Evolutionary conservation across 2,797 vertebrate species (phyloP), one percentile per base, ranked within the genome.

Genomic region (Acomys russatus): DNA sequence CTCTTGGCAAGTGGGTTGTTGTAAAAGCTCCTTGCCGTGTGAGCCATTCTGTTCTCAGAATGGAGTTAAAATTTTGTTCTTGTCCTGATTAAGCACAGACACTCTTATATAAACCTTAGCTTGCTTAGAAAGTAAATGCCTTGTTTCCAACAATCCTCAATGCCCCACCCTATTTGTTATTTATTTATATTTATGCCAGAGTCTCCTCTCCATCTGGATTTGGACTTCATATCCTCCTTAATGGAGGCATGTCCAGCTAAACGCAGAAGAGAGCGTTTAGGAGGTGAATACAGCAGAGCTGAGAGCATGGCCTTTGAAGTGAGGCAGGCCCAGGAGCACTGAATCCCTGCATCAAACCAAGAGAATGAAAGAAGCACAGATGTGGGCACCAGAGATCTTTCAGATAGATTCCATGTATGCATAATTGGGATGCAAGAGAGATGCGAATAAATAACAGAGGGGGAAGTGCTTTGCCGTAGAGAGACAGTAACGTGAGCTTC

Each of bases 21-120:
- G 90, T 66, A 76, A 77, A 64, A 51, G 18, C 86, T 68, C 18
- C 63, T 80, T 38, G 56, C 56, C 8, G 56, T 68, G 33, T 63
- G 74, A 95, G 30, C 38, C 56, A 6, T 95, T 95, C 82, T 92
- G 35, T 84, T 88, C 78, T 79, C 33, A 71, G 38, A 82, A 59
- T 51, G 91, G 90, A 95, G 84, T 35, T 18, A 30, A 49, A 33
- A 23, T 83, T 59, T 63, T 44, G 9, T 80, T 88, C 71, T 79
- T 87, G 68, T 56, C 18, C 92, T 70, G 30, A 70, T 90, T 85
- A n/a, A 90, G 8, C 56, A 59, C 77, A 70, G 88, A 88, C 79
- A 84, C 71, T 61, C 74, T 92, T n/a, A 12, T 17, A 73, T 44
- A 80, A 64, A 77, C 25, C 6, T 88, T 15, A n/a, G 25, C 25